Base-by-base conservation (phyloP, 2,113 vertebrate species). In the Rhinolophus sinicus region DNA sequence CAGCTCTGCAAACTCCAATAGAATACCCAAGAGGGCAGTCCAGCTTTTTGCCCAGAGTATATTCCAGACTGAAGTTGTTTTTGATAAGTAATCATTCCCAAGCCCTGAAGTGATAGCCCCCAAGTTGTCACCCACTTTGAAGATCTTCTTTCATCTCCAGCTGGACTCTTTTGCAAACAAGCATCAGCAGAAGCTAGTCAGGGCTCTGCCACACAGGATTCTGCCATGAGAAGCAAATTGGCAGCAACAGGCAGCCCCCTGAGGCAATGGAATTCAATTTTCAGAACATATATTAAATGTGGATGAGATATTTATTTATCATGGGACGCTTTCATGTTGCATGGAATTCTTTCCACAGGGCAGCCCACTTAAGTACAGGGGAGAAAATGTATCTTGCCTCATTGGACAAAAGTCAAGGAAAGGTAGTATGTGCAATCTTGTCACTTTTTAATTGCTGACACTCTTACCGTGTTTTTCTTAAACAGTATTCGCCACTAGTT, bases 111-210 rank as follows among this genome's bases (percentile, higher is more conserved):
- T 4, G 95, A 94, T 96, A 97, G 97, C 97, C 93, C 98, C 97
- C 96, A 96, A 93, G 80, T 96, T 98, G 95, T 95, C 97, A 75
- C 97, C 97, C 93, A 54, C 98, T 98, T 96, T 97, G 96, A 98
- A 98, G 97, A 97, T 94, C 95, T 98, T 73, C 98, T 98, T 98
- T 98, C 98, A 98, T 98, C 96, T 97, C 96, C 97, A 96, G 95
- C 96, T 97, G 97, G 97, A 97, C 97, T 1, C 82, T 88, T 97
- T 98, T 98, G 97, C 98, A 98, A 97, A 97, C 88, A 97, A 94
- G 94, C 98, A 77, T 60, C 26, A 26, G 94, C 98, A 94, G 94
- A 96, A 90, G 96, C 90, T 75, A 84, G 90, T 94, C 87, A 84
- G 91, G 50, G 64, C 93, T 94, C 89, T 98, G 98, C 97, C 97